A percentile compares a stretch with the other conserved stretches of the same genome.
These are phyloP conservation scores for Erythrocercus mccallii DNA, from an alignment of 2,113 vertebrate genomes.

Conservation along the genomic window DNA sequence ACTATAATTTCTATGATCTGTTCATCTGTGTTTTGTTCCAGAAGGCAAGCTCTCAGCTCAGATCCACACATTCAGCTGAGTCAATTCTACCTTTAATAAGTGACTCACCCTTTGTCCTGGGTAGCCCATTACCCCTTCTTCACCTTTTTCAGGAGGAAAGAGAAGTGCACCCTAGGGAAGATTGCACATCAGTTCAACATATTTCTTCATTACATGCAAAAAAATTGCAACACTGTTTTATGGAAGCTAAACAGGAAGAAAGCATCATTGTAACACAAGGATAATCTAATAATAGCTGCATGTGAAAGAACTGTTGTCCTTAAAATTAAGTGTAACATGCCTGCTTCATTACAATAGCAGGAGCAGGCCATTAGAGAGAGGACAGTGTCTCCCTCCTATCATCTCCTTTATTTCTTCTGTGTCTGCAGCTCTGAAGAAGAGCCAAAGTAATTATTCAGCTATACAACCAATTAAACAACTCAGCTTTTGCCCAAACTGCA, in stretches of 20 bases:
- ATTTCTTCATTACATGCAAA: background rate
- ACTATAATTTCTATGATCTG: background rate
- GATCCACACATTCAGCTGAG: background rate
- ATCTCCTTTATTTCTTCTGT: background rate
- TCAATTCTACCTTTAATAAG: background rate
- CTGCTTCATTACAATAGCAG: background rate
- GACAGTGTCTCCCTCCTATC: background rate
- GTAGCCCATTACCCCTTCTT: conserved; percentile 83
- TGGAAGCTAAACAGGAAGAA: conserved; percentile 16
- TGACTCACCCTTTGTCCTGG: conserved; percentile 81
- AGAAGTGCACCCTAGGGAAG: conserved; percentile 65
- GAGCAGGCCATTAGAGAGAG: background rate
- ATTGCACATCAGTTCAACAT: background rate
- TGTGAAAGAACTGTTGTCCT: background rate
- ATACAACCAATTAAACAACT: background rate
- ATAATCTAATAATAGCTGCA: conserved; percentile 3
- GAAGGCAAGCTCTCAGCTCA: background rate
- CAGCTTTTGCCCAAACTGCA: background rate
- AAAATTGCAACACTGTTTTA: background rate
- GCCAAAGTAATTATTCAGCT: background rate
- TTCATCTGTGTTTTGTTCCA: background rate
- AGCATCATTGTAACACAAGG: background rate
- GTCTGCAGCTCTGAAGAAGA: background rate
- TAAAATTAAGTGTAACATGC: conserved; percentile 1
- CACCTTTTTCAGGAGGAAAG: conserved; percentile 75